Evolutionary conservation across 2,888 invertebrate genomes (phyloP), one percentile per base, ranked within the genome.

Genomic region (Chaitophorus viminalis): DNA sequence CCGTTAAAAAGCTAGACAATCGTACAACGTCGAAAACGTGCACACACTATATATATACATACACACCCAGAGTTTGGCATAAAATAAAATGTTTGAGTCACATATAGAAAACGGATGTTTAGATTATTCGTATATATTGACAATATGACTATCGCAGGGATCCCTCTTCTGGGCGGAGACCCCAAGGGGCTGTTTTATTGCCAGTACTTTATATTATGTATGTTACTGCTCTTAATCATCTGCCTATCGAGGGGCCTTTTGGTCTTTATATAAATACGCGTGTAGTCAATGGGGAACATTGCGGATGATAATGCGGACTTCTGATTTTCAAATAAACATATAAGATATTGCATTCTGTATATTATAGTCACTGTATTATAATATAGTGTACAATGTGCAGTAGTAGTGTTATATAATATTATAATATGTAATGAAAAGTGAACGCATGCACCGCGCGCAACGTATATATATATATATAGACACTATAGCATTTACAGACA

Each of bases 201-300:
- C 72, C 79, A n/a, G 79, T 77, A 79, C 79, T 87, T 87, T 79
- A 87, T 74, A 74, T 74, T 87, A 79, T 79, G 39, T 79, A 72
- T 79, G 79, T 87, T 39, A 46, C 86, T 25, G 60, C 79, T 87
- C 79, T 79, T 87, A 81, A 87, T 87, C 79, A 87, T 87, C 86
- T 39, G 74, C 70, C 86, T 39, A 87, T 79, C 8, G 52, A 54
- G 52, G 33, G 21, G 68, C 25, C 3, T 60, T 60, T 60, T 25
- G 79, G 82, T 70, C 70, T 82, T 70, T 52, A 25, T 74, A 74
- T 74, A 36, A 36, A 52, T 52, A 52, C n/a, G 46, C 14, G 39
- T 29, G 39, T 9, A 76, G 46, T 70, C 70, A 29, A 70, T 70
- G 21, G 70, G 29, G 31, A 17, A 70, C 70, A 31, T 29, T 29